These are phyloP conservation scores for Agrochola lota DNA, from an alignment of 2,888 invertebrate genomes.

Conservation along the genomic window DNA sequence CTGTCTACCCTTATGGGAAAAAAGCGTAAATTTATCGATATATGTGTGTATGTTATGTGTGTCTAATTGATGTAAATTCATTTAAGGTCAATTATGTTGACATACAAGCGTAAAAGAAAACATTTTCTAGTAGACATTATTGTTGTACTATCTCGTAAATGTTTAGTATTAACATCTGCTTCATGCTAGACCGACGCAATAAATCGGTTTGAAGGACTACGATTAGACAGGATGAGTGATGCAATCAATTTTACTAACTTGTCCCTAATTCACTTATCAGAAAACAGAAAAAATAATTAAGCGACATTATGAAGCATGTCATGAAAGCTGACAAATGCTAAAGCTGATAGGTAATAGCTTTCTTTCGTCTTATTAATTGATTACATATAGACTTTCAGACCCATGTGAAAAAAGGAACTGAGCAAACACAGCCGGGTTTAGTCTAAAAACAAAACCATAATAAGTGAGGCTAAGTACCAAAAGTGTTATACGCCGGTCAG, in stretches of 20 bases:
- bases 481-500: background rate
- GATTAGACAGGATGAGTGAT: background rate
- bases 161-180: background rate
- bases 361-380: background rate
- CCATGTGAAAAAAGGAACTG: background rate
- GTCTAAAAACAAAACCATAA: background rate
- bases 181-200: background rate
- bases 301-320: too few species aligned
- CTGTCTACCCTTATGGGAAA: too few species aligned
- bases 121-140: background rate
- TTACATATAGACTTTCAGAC: background rate
- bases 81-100: background rate
- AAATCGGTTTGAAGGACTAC: background rate
- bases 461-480: background rate
- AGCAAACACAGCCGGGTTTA: background rate
- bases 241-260: background rate
- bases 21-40: too few species aligned
- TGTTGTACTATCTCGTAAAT: background rate
- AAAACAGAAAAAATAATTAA: background rate
- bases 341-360: too few species aligned
- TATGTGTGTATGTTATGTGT: background rate
- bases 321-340: too few species aligned
- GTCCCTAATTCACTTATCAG: background rate
- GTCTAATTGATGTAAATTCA: background rate
- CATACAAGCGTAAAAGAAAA: background rate